phyloP scores from a whole-genome alignment of 1,140 invertebrate genomes.

The Drosophila tani region DNA sequence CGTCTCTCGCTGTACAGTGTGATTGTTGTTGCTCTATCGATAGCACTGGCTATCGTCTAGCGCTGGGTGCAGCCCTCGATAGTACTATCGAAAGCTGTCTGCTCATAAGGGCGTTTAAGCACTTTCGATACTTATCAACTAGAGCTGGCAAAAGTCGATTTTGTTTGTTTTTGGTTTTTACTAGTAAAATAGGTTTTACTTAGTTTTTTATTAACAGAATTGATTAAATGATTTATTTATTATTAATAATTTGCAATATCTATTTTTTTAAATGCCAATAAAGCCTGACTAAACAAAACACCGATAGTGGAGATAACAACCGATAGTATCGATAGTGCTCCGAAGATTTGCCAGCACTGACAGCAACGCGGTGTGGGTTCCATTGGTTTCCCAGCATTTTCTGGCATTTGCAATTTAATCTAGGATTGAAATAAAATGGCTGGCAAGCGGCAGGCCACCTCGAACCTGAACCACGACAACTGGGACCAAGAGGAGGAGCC shows the following conservation, averaged over 20 bases:
- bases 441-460: slow-evolving; percentile 90
- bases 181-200: too few species aligned
- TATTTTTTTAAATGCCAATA: too few species aligned
- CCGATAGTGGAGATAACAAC: too few species aligned
- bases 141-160: too few species aligned
- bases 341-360: too few species aligned
- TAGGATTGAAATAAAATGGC: slow-evolving; percentile 87
- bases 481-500: slow-evolving; percentile 94
- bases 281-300: too few species aligned
- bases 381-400: slow-evolving; percentile 21
- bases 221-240: too few species aligned
- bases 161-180: too few species aligned
- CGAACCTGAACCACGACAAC: slow-evolving; percentile 94
- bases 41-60: neutral
- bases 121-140: neutral
- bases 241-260: too few species aligned
- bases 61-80: slow-evolving; percentile 2
- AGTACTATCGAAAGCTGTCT: neutral
- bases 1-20: slow-evolving; percentile 64
- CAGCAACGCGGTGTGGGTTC: slow-evolving; percentile 32
- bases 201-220: too few species aligned
- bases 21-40: slow-evolving; percentile 43
- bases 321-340: too few species aligned
- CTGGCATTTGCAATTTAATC: slow-evolving; percentile 28
- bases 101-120: slow-evolving; percentile 9